phyloP scores from a whole-genome alignment of 2,797 vertebrate species.

The Chiloscyllium punctatum region DNA sequence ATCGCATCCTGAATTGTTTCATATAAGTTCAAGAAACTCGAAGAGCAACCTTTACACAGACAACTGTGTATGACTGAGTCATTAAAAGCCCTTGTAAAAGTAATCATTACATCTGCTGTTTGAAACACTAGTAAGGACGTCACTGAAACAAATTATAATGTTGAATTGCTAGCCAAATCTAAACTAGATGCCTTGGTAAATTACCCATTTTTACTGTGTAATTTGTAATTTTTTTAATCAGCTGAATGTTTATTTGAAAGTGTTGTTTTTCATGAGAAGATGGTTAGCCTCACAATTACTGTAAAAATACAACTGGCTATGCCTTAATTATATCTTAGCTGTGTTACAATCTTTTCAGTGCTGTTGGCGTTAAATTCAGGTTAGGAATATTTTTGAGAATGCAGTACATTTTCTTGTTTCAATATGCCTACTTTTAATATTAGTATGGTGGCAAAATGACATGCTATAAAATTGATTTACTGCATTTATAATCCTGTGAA shows the following conservation, averaged over 20 bases:
- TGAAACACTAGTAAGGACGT: constrained; percentile 11
- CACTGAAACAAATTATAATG: neutral
- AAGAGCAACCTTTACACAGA: neutral
- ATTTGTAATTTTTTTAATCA: constrained; percentile 18
- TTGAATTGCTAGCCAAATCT: neutral
- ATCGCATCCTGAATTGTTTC: neutral
- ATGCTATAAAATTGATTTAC: neutral
- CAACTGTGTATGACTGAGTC: neutral
- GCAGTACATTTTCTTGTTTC: neutral
- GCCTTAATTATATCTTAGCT: neutral
- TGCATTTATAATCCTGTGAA: neutral
- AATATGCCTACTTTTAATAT: neutral
- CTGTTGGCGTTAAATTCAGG: neutral
- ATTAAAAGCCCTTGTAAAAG: neutral
- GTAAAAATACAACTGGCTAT: neutral
- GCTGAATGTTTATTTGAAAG: neutral
- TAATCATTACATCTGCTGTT: neutral
- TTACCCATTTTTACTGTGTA: neutral
- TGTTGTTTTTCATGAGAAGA: neutral
- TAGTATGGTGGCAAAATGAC: neutral
- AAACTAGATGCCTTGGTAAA: neutral
- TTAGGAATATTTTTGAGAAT: neutral
- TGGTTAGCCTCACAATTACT: neutral
- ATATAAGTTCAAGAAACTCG: neutral
- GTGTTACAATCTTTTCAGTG: neutral